Evolutionary conservation across 2,797 vertebrate species (phyloP), one percentile per base, ranked within the genome.

Genomic region (Heterohyrax brucei): DNA sequence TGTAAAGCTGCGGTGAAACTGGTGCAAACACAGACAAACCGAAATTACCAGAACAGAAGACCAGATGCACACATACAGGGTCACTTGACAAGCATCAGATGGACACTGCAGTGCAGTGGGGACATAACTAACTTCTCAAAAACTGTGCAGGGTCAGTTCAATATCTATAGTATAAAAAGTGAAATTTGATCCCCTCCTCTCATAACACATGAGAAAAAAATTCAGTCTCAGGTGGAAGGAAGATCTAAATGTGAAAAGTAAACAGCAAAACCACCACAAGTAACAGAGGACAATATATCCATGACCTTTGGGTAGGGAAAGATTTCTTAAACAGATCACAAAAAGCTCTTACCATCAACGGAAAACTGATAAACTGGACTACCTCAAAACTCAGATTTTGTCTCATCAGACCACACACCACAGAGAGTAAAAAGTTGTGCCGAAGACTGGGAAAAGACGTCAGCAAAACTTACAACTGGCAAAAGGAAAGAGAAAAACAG

Each of bases 291-390:
- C 39, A 62, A 9, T 73, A 22, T 62, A 78, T 28, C 83, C 48
- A 30, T 83, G 39, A 89, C 8, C 53, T 89, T 50, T 59, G 8
- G 39, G 18, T 61, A 89, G 9, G 75, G n/a, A 89, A 68, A 76
- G 21, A 19, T 19, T 92, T 96, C n/a, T 78, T 89, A 92, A 78
- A 88, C 19, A 88, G 26, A 24, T 46, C 61, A 88, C 10, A 19
- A 85, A 66, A 92, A 75, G 24, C 26, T 94, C 24, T 59, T 73
- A 94, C 72, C 50, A 87, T 64, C 80, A 84, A 85, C 22, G 56
- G 16, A 84, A 56, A 85, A 79, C 46, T 44, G 56, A 30, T 73
- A 83, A 84, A 48, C 73, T 84, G 13, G 66, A 85, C 56, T 83
- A 46, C 14, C 72, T 80, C 73, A 89, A 80, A 92, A 95, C 80